These are phyloP conservation scores for Smutsia gigantea DNA, from an alignment of 2,797 vertebrate genomes.

Conservation along the genomic window DNA sequence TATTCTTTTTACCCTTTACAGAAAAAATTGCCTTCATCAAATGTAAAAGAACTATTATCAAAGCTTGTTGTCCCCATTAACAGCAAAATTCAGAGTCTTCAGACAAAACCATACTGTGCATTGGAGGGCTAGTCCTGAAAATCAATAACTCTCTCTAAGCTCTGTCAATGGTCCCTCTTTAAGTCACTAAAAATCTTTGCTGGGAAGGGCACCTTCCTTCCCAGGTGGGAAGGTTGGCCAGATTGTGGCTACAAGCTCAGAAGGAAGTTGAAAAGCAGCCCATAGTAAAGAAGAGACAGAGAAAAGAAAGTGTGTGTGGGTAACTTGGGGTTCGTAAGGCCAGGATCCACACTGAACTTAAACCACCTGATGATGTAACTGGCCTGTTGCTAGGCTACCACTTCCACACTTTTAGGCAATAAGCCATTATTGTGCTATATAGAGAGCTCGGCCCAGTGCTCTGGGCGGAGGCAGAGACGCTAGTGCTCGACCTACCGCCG, in stretches of 20 bases:
- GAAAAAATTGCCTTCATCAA: neutral
- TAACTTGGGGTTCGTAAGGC: no score
- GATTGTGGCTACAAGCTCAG: neutral
- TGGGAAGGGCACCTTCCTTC: neutral
- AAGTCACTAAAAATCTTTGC: conserved; percentile 28
- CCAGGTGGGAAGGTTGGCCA: neutral
- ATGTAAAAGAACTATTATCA: neutral
- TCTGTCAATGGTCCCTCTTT: neutral
- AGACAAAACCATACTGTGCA: neutral
- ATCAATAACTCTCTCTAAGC: neutral
- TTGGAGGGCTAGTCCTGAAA: neutral
- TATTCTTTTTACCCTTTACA: neutral
- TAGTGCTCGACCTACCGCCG: no score
- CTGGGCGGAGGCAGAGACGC: no score
- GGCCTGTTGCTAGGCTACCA: no score
- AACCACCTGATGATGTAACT: no score
- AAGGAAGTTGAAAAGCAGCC: conserved; percentile 34
- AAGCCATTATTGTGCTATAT: no score
- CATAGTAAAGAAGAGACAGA: neutral
- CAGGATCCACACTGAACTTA: no score
- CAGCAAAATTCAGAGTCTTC: neutral
- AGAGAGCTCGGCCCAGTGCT: no score
- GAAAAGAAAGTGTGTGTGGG: neutral
- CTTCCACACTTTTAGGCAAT: no score
- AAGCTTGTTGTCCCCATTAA: neutral